Percentiles rank a stretch among this genome's conserved stretches.
Evolutionary conservation across 2,797 vertebrate genomes (phyloP).

Genomic region (Potorous gilbertii): DNA sequence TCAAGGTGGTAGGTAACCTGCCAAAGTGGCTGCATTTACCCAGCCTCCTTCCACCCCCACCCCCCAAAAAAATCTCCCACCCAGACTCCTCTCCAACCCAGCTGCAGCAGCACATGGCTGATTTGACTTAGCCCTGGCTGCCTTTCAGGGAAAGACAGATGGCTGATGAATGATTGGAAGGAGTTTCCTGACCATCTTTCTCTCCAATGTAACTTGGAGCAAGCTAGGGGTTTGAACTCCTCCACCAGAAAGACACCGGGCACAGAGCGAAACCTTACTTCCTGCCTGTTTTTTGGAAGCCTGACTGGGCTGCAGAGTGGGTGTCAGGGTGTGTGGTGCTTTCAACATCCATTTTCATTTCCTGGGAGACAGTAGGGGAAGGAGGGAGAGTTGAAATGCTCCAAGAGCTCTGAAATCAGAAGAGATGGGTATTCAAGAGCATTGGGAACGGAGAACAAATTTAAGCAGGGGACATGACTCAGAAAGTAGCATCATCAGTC

Average conservation of each 20-base stretch:
- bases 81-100: background rate
- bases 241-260: background rate
- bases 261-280: background rate
- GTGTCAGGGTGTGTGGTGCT: background rate
- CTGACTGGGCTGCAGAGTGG: background rate
- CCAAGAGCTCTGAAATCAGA: constrained; percentile 13
- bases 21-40: constrained; percentile 48
- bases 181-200: constrained; percentile 70
- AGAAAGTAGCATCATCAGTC: background rate
- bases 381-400: background rate
- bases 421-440: background rate
- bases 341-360: background rate
- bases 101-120: constrained; percentile 32
- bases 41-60: background rate
- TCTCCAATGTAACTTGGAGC: constrained; percentile 50
- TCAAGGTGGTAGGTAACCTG: background rate
- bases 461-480: background rate
- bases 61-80: background rate
- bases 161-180: constrained; percentile 64
- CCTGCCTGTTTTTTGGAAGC: background rate
- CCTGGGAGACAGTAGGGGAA: background rate
- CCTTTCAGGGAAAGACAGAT: constrained; percentile 72
- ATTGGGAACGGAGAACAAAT: background rate
- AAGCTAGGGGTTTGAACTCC: constrained; percentile 43
- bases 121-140: constrained; percentile 67